A percentile compares a stretch with the other conserved stretches of the same genome.
These are phyloP conservation scores for Nephila pilipes DNA, from an alignment of 1,140 invertebrate species.

Conservation along the genomic window DNA sequence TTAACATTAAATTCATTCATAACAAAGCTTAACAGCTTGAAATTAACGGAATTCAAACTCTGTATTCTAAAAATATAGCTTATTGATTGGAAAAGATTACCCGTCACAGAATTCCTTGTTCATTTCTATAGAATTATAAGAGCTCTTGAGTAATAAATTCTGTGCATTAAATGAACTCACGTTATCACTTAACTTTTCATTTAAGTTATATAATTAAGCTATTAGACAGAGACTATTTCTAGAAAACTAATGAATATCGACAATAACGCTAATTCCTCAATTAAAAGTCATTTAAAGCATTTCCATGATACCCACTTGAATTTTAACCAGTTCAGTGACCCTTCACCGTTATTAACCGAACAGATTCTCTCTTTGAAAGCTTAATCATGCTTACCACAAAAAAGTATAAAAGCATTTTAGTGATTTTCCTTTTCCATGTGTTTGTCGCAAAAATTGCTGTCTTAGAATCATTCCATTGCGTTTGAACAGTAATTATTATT, in stretches of 20 bases:
- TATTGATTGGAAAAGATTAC: too few species aligned
- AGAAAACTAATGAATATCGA: background rate
- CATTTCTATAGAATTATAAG: background rate
- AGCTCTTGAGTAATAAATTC: background rate
- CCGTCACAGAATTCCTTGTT: background rate
- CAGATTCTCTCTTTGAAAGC: background rate
- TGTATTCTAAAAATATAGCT: too few species aligned
- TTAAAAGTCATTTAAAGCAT: background rate
- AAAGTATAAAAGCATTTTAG: background rate
- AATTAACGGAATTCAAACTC: too few species aligned
- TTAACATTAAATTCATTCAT: too few species aligned
- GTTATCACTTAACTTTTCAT: background rate
- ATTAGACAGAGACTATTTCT: background rate
- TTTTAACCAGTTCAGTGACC: background rate
- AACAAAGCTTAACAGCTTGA: too few species aligned
- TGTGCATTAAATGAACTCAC: background rate
- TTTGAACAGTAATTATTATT: background rate
- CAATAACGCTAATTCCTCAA: conserved; percentile 2
- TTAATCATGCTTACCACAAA: background rate
- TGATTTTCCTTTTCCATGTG: background rate
- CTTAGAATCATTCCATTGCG: background rate
- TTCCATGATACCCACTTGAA: background rate
- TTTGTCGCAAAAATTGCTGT: background rate
- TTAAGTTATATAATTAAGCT: background rate
- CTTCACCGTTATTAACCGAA: too few species aligned